Evolutionary conservation across 2,113 vertebrate genomes (phyloP).

Genomic region (Apteryx owenii): DNA sequence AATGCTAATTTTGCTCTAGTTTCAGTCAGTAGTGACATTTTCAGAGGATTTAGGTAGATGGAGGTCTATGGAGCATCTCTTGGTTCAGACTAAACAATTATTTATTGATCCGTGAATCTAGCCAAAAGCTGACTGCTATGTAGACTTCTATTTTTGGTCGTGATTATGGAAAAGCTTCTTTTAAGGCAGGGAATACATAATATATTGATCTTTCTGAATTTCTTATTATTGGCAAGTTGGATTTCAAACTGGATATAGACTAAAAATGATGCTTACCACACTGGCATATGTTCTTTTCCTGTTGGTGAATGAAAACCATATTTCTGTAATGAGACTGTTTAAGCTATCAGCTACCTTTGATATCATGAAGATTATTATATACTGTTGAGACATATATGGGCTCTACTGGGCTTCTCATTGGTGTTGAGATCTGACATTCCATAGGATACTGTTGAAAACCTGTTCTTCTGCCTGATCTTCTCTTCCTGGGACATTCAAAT

Average conservation of each 20-base stretch:
- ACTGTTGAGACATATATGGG: not conserved
- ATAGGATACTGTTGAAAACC: not conserved
- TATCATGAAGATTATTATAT: not conserved
- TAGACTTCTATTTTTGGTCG: not conserved
- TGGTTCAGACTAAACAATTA: not conserved
- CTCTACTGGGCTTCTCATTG: not conserved
- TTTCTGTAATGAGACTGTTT: not conserved
- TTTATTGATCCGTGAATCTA: not conserved
- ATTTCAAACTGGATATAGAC: not conserved
- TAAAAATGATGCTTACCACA: not conserved
- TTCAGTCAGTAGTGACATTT: not conserved
- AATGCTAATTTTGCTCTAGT: not conserved
- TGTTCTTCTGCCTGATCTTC: fast-evolving
- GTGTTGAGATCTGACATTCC: not conserved
- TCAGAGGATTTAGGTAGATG: not conserved
- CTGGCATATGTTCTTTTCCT: not conserved
- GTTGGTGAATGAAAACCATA: not conserved
- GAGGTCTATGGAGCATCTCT: not conserved
- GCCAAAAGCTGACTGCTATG: not conserved
- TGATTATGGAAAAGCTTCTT: not conserved
- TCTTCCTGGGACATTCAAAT: not conserved
- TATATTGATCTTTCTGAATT: not conserved
- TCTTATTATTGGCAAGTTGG: not conserved
- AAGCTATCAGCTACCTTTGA: not conserved
- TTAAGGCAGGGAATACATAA: not conserved